phyloP scores from a whole-genome alignment of 2,113 vertebrate genomes.

The Notothenia rossii region DNA sequence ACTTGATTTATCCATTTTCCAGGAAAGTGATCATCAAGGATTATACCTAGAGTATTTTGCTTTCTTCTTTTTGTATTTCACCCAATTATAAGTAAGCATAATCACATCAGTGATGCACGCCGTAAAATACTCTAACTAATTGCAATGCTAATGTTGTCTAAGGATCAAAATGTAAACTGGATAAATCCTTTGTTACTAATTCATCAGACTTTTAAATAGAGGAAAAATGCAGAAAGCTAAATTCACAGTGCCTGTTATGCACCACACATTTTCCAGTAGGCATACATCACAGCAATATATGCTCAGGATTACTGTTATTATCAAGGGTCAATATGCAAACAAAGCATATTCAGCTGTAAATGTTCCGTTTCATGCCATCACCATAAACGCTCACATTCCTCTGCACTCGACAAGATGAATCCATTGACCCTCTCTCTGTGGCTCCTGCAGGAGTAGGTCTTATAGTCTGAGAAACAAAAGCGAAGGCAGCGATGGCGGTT shows the following conservation, averaged over 20 bases:
- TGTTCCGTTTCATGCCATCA: slow-evolving; percentile 55
- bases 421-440: slow-evolving; percentile 63
- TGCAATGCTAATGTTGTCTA: background rate
- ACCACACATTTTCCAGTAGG: background rate
- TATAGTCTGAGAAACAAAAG: slow-evolving; percentile 76
- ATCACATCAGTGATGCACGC: background rate
- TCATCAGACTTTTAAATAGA: background rate
- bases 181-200: background rate
- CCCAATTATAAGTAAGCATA: background rate
- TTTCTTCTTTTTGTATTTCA: background rate
- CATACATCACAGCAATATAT: slow-evolving; percentile 6
- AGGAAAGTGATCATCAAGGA: background rate
- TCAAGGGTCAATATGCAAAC: slow-evolving; percentile 50
- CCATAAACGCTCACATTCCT: slow-evolving; percentile 50
- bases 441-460: slow-evolving; percentile 69
- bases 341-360: slow-evolving; percentile 50
- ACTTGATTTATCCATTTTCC: no score
- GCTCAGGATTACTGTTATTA: slow-evolving; percentile 40
- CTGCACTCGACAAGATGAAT: slow-evolving; percentile 55
- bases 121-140: background rate
- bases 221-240: background rate
- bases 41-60: background rate
- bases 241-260: background rate
- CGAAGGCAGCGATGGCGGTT: slow-evolving; percentile 60
- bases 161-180: background rate